A percentile compares a stretch with the other conserved stretches of the same genome.
These are phyloP conservation scores for Porites rus DNA, from an alignment of 92 coral and sea anemone genomes.

Conservation along the genomic window DNA sequence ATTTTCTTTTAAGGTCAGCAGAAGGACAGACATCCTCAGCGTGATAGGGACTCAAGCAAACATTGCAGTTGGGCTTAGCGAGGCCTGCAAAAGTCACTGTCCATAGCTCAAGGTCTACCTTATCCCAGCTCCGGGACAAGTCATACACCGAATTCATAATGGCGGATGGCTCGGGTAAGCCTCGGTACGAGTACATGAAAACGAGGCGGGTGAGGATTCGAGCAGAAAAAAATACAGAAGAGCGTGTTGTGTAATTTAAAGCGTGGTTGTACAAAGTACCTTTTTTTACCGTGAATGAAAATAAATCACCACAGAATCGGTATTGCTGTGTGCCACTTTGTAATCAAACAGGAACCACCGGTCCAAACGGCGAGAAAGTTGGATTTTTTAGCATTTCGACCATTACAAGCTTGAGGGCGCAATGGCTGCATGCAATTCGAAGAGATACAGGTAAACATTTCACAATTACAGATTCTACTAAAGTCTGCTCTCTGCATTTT, in stretches of 20 bases:
- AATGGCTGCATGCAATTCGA: conserved; percentile 40
- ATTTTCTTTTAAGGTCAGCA: too few species aligned
- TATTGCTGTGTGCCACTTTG: background rate
- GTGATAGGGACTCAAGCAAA: too few species aligned
- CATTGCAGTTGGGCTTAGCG: too few species aligned
- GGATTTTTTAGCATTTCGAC: conserved; percentile 29
- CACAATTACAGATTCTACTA: conserved; percentile 36
- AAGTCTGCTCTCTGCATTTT: conserved; percentile 41
- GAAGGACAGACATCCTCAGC: too few species aligned
- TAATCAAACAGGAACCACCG: conserved; percentile 17
- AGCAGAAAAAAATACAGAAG: background rate
- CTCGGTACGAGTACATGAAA: conserved; percentile 14
- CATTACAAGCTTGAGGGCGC: conserved; percentile 23
- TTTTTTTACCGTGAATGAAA: background rate
- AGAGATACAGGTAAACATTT: conserved; percentile 36
- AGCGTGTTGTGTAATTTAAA: too few species aligned
- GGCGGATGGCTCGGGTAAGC: conserved; percentile 43
- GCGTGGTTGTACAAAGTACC: too few species aligned
- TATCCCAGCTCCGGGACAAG: background rate
- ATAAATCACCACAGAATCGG: background rate
- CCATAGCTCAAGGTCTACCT: too few species aligned
- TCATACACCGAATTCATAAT: conserved; percentile 35
- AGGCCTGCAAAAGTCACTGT: too few species aligned
- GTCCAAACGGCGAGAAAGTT: conserved; percentile 40
- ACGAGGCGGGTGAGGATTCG: background rate